Evolutionary conservation across 92 coral and sea anemone genomes (phyloP).

Genomic region (Phenganax subtilis): DNA sequence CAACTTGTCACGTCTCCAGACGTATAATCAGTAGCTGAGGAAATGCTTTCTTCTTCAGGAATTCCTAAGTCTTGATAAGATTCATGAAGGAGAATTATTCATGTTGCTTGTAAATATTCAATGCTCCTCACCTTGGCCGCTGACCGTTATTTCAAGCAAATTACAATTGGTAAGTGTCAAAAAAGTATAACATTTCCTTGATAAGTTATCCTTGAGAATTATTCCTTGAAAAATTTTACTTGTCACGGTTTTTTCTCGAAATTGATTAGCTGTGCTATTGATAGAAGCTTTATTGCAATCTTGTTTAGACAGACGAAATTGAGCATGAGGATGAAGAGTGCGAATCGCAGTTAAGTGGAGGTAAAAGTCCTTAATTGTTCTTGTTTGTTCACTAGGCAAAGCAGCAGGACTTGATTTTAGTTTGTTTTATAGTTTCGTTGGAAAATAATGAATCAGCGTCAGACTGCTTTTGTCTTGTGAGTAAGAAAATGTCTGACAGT

Average conservation of each 20-base stretch:
- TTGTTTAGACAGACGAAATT: constrained; percentile 77
- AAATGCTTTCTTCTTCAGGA: constrained; percentile 10
- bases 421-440: constrained; percentile 58
- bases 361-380: constrained; percentile 34
- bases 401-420: neutral
- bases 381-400: neutral
- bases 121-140: constrained; percentile 99
- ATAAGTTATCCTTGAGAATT: neutral
- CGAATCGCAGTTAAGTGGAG: constrained; percentile 83
- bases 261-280: neutral
- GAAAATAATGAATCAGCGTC: constrained; percentile 98
- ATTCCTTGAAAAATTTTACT: neutral
- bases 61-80: constrained; percentile 80
- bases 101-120: constrained; percentile 75
- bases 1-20: neutral
- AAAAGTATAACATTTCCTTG: neutral
- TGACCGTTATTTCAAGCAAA: constrained; percentile 80
- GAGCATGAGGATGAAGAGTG: constrained; percentile 65
- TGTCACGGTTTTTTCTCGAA: neutral
- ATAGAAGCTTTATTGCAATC: neutral
- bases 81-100: constrained; percentile 90
- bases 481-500: constrained; percentile 58
- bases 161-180: constrained; percentile 69
- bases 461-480: constrained; percentile 89
- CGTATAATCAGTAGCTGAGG: neutral